phyloP scores from a whole-genome alignment of 2,113 vertebrate genomes.

The Corythoichthys haematopterus region DNA sequence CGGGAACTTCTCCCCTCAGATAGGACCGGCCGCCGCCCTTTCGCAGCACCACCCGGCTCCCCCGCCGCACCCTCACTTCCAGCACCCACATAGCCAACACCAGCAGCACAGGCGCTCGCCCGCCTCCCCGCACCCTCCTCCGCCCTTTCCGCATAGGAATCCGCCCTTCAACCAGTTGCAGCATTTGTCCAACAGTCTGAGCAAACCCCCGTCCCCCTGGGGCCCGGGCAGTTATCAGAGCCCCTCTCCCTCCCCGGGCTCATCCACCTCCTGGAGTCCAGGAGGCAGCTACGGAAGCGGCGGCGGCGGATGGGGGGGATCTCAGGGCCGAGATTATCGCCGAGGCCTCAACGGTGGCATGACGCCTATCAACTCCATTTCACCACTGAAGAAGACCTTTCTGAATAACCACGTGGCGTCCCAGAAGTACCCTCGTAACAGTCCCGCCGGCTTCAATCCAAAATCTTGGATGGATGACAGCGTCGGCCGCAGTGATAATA shows the following conservation, averaged over 20 bases:
- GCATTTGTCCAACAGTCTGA: conserved; percentile 96
- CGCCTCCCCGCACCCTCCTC: conserved; percentile 92
- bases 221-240: conserved; percentile 91
- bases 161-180: conserved; percentile 95
- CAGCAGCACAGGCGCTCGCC: conserved; percentile 97
- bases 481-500: conserved; percentile 90
- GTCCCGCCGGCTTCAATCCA: conserved; percentile 87
- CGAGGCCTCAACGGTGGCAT: conserved; percentile 91
- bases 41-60: conserved; percentile 94
- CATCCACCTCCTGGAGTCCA: conserved; percentile 95
- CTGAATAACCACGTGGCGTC: conserved; percentile 95
- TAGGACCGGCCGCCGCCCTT: conserved; percentile 80
- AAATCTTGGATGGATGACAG: conserved; percentile 99
- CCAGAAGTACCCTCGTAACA: conserved; percentile 94
- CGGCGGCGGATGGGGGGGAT: conserved; percentile 88
- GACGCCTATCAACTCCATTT: conserved; percentile 96
- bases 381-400: conserved; percentile 97
- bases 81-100: conserved; percentile 95
- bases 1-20: conserved; percentile 96
- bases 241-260: conserved; percentile 87
- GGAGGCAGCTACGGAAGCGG: conserved; percentile 88
- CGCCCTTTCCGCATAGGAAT: conserved; percentile 92
- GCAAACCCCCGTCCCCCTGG: conserved; percentile 97
- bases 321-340: conserved; percentile 94
- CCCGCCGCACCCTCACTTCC: conserved; percentile 94